These are phyloP conservation scores for Drosophila pseudotakahashii DNA, from an alignment of 2,888 invertebrate species.

Conservation along the genomic window DNA sequence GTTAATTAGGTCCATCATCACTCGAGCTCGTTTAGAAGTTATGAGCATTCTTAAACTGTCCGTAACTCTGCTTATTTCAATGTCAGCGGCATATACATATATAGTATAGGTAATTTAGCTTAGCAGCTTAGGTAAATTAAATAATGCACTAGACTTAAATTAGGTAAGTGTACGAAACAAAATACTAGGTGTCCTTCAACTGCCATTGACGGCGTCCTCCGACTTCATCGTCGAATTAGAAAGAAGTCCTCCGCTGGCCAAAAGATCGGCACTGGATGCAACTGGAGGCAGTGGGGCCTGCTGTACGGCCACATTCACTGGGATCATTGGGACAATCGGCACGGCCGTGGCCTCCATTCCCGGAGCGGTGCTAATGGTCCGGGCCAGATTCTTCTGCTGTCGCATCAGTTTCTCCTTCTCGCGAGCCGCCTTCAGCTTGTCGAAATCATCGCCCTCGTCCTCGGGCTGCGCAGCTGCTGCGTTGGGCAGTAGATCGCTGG, in stretches of 20 bases:
- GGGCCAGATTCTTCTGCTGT: slow-evolving; percentile 87
- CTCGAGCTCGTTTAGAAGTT: slow-evolving; percentile 52
- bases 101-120: slow-evolving; percentile 41
- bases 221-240: slow-evolving; percentile 62
- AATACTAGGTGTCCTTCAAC: slow-evolving; percentile 55
- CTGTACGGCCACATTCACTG: slow-evolving; percentile 30
- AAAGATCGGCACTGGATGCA: slow-evolving; percentile 63
- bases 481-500: slow-evolving; percentile 62
- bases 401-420: slow-evolving; percentile 89
- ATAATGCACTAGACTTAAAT: slow-evolving; percentile 51
- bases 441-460: slow-evolving; percentile 88
- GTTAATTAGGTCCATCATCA: slow-evolving; percentile 47
- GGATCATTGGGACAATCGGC: slow-evolving; percentile 46
- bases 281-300: slow-evolving; percentile 39
- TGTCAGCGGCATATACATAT: slow-evolving; percentile 17
- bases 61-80: slow-evolving; percentile 29
- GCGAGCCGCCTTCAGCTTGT: slow-evolving; percentile 88
- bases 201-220: slow-evolving; percentile 57
- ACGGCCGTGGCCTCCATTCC: slow-evolving; percentile 66
- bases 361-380: slow-evolving; percentile 84
- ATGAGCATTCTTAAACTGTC: slow-evolving; percentile 67
- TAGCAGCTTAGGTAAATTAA: slow-evolving; percentile 56
- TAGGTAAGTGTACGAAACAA: slow-evolving; percentile 41
- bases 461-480: slow-evolving; percentile 38
- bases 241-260: slow-evolving; percentile 53